Conservation (phyloP, 2,888 invertebrate species). For the Pristionchus japonicus region DNA sequence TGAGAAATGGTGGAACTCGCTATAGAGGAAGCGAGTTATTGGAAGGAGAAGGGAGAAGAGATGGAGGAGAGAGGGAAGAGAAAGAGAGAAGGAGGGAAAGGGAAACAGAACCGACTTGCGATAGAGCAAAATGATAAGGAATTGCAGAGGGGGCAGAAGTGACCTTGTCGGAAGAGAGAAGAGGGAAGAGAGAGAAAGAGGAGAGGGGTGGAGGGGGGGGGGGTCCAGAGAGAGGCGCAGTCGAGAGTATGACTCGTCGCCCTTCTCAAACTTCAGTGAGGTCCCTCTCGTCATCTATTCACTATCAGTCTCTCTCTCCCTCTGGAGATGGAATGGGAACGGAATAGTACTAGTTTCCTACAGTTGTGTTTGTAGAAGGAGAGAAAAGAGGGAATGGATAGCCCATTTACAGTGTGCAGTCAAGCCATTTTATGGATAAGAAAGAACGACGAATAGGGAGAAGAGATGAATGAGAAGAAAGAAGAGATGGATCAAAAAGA, state of each 20-base stretch:
- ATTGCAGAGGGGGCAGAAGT: neutral
- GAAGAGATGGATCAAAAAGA: constrained; percentile 33
- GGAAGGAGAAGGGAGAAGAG: neutral
- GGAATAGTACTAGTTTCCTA: constrained; percentile 11
- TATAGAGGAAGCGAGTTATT: constrained; percentile 17
- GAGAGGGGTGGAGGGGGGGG: neutral
- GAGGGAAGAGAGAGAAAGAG: neutral
- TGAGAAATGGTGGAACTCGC: neutral
- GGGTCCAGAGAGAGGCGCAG: neutral
- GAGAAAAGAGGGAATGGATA: neutral
- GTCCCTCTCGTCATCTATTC: neutral
- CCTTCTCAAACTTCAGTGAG: neutral
- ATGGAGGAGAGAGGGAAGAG: neutral
- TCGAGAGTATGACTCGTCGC: constrained; percentile 2
- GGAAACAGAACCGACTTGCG: constrained; percentile 27
- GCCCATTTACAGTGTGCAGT: constrained; percentile 8
- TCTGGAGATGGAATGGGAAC: neutral
- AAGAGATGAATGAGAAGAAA: neutral
- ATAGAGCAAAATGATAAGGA: constrained; percentile 14
- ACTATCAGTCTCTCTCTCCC: neutral
- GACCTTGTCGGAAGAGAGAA: neutral
- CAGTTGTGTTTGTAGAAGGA: constrained; percentile 19
- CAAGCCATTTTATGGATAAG: constrained; percentile 21
- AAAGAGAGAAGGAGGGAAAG: neutral
- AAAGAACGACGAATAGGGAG: neutral